A percentile compares a stretch with the other conserved stretches of the same genome.
These are phyloP conservation scores for Subanguina moxae DNA, from an alignment of 1,140 invertebrate species.

Conservation along the genomic window DNA sequence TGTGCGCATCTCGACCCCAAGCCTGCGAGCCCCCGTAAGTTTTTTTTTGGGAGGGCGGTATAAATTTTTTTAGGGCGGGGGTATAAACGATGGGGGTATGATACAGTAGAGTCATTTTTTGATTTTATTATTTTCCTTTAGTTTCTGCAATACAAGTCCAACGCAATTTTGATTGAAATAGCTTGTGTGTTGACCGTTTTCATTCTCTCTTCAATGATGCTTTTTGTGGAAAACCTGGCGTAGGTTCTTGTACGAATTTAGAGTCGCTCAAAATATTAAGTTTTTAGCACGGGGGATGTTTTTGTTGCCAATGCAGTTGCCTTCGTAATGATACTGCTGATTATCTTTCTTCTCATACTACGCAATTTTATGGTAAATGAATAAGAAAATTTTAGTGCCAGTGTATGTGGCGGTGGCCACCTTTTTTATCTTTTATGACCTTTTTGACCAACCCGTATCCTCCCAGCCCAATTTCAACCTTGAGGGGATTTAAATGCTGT, in stretches of 20 bases:
- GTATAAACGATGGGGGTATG: no score
- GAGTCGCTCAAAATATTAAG: neutral
- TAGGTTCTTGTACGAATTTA: constrained; percentile 10
- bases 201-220: constrained; percentile 30
- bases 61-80: no score
- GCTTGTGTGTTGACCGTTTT: constrained; percentile 39
- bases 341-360: constrained; percentile 29
- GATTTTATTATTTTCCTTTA: constrained; percentile 17
- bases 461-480: no score
- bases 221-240: constrained; percentile 29
- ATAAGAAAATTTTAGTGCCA: no score
- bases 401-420: no score
- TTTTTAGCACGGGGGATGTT: constrained; percentile 6
- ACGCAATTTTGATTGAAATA: constrained; percentile 43
- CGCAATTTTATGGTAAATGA: constrained; percentile 23
- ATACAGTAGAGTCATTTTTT: no score
- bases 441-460: no score
- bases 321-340: constrained; percentile 23
- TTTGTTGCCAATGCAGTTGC: constrained; percentile 23
- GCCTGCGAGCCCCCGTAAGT: no score
- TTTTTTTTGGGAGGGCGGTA: no score
- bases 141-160: constrained; percentile 50
- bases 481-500: no score
- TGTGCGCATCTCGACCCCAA: no score
- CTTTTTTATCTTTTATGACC: no score